Evolutionary conservation across 2,888 invertebrate species (phyloP), one percentile per base, ranked within the genome.

Genomic region (Agriopis leucophaearia): DNA sequence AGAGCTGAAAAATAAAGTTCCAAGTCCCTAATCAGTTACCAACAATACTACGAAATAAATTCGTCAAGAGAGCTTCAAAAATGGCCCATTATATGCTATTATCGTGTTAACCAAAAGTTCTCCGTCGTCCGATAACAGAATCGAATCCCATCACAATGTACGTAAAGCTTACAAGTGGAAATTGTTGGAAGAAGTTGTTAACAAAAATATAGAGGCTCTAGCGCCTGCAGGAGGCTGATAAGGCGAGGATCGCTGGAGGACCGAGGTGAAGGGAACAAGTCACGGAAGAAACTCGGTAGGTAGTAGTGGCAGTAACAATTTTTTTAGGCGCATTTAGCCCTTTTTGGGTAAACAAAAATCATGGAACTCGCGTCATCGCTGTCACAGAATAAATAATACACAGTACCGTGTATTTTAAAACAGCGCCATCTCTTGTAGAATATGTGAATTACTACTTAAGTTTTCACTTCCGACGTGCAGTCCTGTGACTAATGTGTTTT

Each of bases 101-200:
- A 69, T 68, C 68, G 55, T 54, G 56, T 67, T 44, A 54, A 66
- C 47, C 54, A 13, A 60, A 72, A 74, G 60, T 68, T 66, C n/a
- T 35, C 13, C 50, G 16, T 44, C 36, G 16, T 45, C 47, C 51
- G 69, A 72, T 72, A 70, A 50, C 70, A 60, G 55, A 59, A 76
- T 79, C 75, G 74, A 71, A 55, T 62, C 18, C 52, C 70, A 40
- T 51, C 78, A 84, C 86, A 87, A 81, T 85, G 78, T 81, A 79
- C 44, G 77, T 75, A 77, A 74, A 73, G 67, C 66, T 66, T 66
- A 77, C 80, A 82, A 83, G 85, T 90, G 89, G 83, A 88, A 89
- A 87, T 88, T 88, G 82, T 79, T 88, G 87, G 89, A 91, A 91
- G 90, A 92, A 92, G 90, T 92, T 91, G 92, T 92, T 92, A 91